Evolutionary conservation across 1,140 invertebrate species (phyloP).

Genomic region (Delia radicum): DNA sequence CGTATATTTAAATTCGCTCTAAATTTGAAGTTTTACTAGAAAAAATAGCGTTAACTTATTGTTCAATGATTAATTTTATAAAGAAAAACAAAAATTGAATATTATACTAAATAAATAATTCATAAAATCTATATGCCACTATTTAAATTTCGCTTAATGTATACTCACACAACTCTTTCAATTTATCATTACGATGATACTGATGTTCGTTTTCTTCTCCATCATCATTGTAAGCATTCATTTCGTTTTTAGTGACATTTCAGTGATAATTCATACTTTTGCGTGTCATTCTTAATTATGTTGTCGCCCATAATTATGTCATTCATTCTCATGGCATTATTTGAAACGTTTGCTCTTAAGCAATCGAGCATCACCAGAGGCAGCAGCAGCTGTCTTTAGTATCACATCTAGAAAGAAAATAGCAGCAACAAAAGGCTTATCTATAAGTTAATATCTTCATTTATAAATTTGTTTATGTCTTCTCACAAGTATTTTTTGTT

Average conservation of each 20-base stretch:
- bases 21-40: no score
- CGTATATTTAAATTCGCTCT: no score
- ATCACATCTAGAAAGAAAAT: not conserved
- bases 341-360: not conserved
- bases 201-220: not conserved
- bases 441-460: slow-evolving; percentile 13
- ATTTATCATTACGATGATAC: slow-evolving; percentile 16
- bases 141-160: no score
- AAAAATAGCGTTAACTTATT: no score
- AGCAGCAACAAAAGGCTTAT: not conserved
- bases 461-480: slow-evolving; percentile 12
- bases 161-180: slow-evolving; percentile 14
- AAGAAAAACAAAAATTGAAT: no score
- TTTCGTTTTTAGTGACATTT: slow-evolving; percentile 48
- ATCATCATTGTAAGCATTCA: not conserved
- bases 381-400: not conserved
- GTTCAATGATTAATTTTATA: no score
- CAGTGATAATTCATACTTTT: slow-evolving; percentile 56
- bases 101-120: no score
- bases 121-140: no score
- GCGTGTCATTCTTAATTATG: slow-evolving; percentile 55
- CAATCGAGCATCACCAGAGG: not conserved
- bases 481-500: not conserved
- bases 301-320: slow-evolving; percentile 26
- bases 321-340: slow-evolving; percentile 19